These are phyloP conservation scores for Peribatodes rhomboidaria DNA, from an alignment of 2,888 invertebrate species.

Conservation along the genomic window DNA sequence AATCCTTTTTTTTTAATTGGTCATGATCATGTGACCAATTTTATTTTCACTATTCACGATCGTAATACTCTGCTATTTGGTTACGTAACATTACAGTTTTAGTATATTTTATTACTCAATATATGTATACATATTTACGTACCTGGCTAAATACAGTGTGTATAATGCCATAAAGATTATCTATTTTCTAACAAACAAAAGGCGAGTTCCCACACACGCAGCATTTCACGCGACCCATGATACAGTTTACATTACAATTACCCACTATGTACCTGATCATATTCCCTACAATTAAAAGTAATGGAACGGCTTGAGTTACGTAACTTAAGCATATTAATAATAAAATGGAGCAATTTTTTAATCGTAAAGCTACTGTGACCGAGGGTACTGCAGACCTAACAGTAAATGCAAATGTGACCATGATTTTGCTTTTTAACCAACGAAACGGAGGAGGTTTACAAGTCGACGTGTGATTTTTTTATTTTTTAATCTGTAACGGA, in stretches of 20 bases:
- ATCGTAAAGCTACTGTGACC: not conserved
- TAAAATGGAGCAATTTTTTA: conserved; percentile 9
- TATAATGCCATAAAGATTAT: conserved; percentile 20
- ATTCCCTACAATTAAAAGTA: conserved; percentile 33
- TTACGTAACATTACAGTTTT: not conserved
- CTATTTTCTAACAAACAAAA: conserved; percentile 30
- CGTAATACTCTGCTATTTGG: no score
- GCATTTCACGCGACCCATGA: conserved; percentile 23
- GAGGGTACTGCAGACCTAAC: conserved; percentile 1
- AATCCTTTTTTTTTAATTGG: no score
- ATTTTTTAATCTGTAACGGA: conserved; percentile 12
- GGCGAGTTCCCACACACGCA: conserved; percentile 27
- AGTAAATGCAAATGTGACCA: conserved; percentile 17
- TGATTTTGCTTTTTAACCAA: conserved; percentile 3
- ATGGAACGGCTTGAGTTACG: conserved; percentile 20
- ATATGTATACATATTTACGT: not conserved
- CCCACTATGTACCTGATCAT: conserved; percentile 23
- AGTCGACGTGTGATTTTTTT: no score
- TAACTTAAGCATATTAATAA: conserved; percentile 20
- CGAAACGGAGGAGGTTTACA: no score
- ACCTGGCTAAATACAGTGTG: not conserved
- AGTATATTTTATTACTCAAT: not conserved
- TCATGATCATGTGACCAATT: no score
- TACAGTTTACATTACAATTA: conserved; percentile 31
- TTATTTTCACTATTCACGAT: no score